Conservation (phyloP, 37 sponge, comb jelly and placozoan species). For the Bolinopsis microptera region DNA sequence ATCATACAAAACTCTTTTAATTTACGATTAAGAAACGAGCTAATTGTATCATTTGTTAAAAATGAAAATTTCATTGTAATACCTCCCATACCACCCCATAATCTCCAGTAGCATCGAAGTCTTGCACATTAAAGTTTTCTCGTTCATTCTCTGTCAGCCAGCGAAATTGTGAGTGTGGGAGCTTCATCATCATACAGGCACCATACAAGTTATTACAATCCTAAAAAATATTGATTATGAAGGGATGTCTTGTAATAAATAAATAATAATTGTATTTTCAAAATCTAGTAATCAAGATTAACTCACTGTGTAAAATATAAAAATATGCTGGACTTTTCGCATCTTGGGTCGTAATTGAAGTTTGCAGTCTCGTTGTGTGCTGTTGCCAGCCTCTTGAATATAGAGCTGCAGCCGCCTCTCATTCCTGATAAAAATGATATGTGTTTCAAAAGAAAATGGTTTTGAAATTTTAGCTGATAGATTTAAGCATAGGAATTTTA, state of each 20-base stretch:
- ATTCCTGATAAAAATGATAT: no score
- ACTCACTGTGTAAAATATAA: conserved; percentile 50
- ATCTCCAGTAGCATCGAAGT: not conserved
- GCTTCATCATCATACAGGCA: not conserved
- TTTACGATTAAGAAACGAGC: no score
- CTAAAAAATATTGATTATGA: no score
- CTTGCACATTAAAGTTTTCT: not conserved
- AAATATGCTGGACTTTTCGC: not conserved
- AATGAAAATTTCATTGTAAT: no score
- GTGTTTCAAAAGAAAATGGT: no score
- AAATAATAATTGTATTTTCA: no score
- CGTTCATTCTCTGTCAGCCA: not conserved
- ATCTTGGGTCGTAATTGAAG: not conserved
- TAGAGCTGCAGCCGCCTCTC: conserved; percentile 7
- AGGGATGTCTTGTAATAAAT: no score
- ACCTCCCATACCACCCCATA: not conserved
- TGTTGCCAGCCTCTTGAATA: not conserved
- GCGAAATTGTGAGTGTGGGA: not conserved
- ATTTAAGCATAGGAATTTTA: no score
- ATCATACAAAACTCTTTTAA: no score
- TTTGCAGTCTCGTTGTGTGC: not conserved
- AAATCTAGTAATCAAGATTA: no score
- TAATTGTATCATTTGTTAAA: no score
- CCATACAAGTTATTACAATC: conserved; percentile 46
- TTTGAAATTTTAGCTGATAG: no score